Evolutionary conservation across 2,888 invertebrate species (phyloP).

Genomic region (Aspidiotus destructor): DNA sequence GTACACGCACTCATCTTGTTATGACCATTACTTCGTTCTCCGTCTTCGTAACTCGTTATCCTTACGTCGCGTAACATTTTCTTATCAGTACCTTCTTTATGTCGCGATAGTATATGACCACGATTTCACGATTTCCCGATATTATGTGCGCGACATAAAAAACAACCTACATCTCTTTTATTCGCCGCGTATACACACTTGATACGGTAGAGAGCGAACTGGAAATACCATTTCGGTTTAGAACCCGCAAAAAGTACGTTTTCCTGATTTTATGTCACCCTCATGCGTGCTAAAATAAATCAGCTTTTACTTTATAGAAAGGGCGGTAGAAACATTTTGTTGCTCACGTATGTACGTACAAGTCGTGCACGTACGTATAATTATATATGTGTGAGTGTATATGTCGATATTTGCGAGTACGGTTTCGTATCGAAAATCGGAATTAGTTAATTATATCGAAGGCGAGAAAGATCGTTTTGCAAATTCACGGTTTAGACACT

Average conservation of each 20-base stretch:
- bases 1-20: background rate
- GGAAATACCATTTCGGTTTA: background rate
- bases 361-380: no score
- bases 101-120: background rate
- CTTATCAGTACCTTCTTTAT: constrained; percentile 6
- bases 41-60: background rate
- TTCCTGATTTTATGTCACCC: constrained; percentile 14
- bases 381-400: background rate
- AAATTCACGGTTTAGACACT: no score
- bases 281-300: constrained; percentile 12
- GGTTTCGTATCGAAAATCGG: background rate
- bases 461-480: no score
- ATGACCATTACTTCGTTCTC: constrained; percentile 3
- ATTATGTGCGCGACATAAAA: constrained; percentile 4
- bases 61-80: background rate
- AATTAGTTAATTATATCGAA: background rate
- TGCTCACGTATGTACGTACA: no score
- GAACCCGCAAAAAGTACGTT: background rate
- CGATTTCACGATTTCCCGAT: constrained; percentile 10
- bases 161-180: constrained; percentile 9
- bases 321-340: no score
- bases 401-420: background rate
- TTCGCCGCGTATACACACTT: no score
- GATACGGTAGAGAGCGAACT: background rate
- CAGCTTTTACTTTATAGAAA: background rate